A percentile compares a stretch with the other conserved stretches of the same genome.
These are phyloP conservation scores for Parnassius glacialis DNA, from an alignment of 2,888 invertebrate genomes.

Conservation along the genomic window DNA sequence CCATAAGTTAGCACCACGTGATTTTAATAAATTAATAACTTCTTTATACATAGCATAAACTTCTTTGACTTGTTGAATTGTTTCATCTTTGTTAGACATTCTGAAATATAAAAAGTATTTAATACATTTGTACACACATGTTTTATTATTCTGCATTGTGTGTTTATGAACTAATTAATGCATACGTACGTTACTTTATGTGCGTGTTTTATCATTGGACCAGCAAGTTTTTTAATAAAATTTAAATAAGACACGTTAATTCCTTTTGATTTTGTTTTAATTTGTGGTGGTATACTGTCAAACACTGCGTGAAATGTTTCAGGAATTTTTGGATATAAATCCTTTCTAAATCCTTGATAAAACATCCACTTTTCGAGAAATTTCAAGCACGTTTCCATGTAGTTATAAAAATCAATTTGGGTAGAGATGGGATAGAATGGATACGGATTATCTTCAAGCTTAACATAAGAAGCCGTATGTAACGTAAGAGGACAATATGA, in stretches of 20 bases:
- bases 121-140: neutral
- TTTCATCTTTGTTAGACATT: slow-evolving; percentile 50
- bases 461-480: slow-evolving; percentile 48
- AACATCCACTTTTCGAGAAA: slow-evolving; percentile 76
- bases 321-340: slow-evolving; percentile 67
- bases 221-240: slow-evolving; percentile 65
- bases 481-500: slow-evolving; percentile 65
- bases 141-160: too few relatives aligned
- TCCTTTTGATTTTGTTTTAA: slow-evolving; percentile 56
- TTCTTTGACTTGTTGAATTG: slow-evolving; percentile 59
- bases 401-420: slow-evolving; percentile 53
- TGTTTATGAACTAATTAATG: too few relatives aligned
- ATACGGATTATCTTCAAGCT: slow-evolving; percentile 55
- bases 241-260: slow-evolving; percentile 66
- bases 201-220: slow-evolving; percentile 67
- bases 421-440: slow-evolving; percentile 59
- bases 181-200: slow-evolving; percentile 57
- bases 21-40: slow-evolving; percentile 55
- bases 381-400: slow-evolving; percentile 51
- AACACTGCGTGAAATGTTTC: slow-evolving; percentile 69
- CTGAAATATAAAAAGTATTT: slow-evolving; percentile 39
- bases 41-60: slow-evolving; percentile 65
- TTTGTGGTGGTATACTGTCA: slow-evolving; percentile 46
- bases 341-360: slow-evolving; percentile 71
- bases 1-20: slow-evolving; percentile 62